Conservation (phyloP, 2,797 vertebrate genomes). For the Acanthurus lineatus region DNA sequence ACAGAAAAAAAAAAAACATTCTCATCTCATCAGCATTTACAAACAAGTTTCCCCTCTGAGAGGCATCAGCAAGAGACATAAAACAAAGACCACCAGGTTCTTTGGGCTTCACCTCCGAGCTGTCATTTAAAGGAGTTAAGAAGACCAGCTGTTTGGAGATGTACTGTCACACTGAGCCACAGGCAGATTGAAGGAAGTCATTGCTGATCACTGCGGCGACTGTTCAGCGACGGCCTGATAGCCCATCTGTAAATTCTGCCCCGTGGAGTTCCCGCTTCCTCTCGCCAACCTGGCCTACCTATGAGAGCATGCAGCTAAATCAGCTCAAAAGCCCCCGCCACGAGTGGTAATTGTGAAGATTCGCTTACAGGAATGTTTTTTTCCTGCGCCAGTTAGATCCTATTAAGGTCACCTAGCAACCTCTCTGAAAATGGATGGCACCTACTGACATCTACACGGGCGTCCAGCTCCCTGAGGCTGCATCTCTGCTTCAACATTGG, state of each 20-base stretch:
- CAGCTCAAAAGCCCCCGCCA: constrained; percentile 55
- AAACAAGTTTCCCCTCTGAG: constrained; percentile 3
- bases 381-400: constrained; percentile 65
- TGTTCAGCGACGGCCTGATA: constrained; percentile 57
- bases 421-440: constrained; percentile 52
- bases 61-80: constrained; percentile 34
- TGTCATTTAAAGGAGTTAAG: constrained; percentile 25
- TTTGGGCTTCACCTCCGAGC: not conserved
- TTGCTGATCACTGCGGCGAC: constrained; percentile 33
- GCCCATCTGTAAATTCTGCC: constrained; percentile 65
- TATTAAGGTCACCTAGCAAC: constrained; percentile 80
- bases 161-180: constrained; percentile 31
- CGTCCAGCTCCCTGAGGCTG: constrained; percentile 39
- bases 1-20: constrained; percentile 1
- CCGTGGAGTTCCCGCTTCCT: constrained; percentile 39
- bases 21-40: constrained; percentile 40
- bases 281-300: constrained; percentile 16
- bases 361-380: constrained; percentile 71
- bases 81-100: constrained; percentile 33
- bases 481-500: constrained; percentile 20
- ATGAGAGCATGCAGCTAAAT: constrained; percentile 40
- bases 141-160: constrained; percentile 9
- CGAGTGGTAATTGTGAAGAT: constrained; percentile 70
- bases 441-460: constrained; percentile 54
- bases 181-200: constrained; percentile 39